A percentile compares a stretch with the other conserved stretches of the same genome.
phyloP scores from a whole-genome alignment of 2,797 vertebrate species.

The Echiichthys vipera region DNA sequence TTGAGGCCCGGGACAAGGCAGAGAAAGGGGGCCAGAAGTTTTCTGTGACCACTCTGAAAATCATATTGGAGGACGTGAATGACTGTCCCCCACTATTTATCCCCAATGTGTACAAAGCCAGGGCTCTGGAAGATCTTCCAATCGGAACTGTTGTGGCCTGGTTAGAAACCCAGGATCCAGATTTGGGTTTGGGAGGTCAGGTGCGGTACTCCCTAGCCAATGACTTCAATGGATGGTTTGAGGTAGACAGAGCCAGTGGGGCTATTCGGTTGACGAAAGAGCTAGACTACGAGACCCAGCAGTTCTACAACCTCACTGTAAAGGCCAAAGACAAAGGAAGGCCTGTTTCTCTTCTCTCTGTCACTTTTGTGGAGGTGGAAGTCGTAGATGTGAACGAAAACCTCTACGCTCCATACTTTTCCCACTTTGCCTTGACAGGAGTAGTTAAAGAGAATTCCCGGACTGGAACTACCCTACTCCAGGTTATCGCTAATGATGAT shows the following conservation, averaged over 20 bases:
- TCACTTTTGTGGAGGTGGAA: constrained; percentile 95
- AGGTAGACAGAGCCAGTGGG: constrained; percentile 92
- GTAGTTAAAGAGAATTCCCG: constrained; percentile 93
- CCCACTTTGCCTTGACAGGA: constrained; percentile 90
- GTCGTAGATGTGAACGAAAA: constrained; percentile 99
- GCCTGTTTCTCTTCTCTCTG: constrained; percentile 93
- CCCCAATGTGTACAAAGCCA: constrained; percentile 90
- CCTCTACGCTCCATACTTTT: constrained; percentile 93
- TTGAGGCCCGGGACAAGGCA: constrained; percentile 94
- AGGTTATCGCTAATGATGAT: constrained; percentile 91
- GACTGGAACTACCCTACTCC: constrained; percentile 92
- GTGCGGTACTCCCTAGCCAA: constrained; percentile 93
- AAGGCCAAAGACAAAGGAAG: constrained; percentile 96
- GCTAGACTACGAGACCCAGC: constrained; percentile 95
- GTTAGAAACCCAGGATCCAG: constrained; percentile 96
- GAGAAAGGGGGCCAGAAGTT: constrained; percentile 89
- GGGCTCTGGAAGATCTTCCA: constrained; percentile 94
- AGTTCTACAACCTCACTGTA: constrained; percentile 96
- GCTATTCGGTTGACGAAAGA: constrained; percentile 94
- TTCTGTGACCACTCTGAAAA: constrained; percentile 88
- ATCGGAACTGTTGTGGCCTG: constrained; percentile 95
- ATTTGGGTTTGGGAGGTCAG: constrained; percentile 93
- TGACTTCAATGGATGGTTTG: constrained; percentile 93
- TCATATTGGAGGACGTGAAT: constrained; percentile 94
- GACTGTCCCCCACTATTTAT: constrained; percentile 95